Conservation (phyloP, 1,140 invertebrate genomes). For the Drepana arcuata region DNA sequence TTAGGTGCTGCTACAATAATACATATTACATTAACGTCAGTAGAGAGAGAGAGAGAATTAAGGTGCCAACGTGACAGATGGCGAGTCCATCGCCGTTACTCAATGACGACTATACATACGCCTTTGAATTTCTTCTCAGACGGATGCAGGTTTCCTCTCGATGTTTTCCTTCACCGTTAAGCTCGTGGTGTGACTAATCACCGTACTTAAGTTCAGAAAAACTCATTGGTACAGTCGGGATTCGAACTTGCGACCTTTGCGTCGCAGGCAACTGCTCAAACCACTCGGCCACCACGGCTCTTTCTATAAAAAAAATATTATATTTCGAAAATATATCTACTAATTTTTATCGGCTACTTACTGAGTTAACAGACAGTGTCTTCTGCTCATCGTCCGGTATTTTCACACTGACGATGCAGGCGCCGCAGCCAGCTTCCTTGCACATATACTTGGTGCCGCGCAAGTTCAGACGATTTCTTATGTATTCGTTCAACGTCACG, state of each 20-base stretch:
- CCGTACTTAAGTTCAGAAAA: neutral
- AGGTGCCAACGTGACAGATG: too few relatives aligned
- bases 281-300: neutral
- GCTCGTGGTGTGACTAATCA: neutral
- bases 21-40: too few relatives aligned
- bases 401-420: conserved; percentile 77
- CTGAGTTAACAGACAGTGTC: conserved; percentile 79
- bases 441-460: conserved; percentile 83
- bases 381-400: conserved; percentile 37
- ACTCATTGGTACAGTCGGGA: neutral
- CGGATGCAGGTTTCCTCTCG: too few relatives aligned
- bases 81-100: too few relatives aligned
- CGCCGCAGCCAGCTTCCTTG: conserved; percentile 82
- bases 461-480: conserved; percentile 73
- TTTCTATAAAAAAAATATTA: neutral
- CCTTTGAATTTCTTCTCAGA: too few relatives aligned
- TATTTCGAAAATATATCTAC: neutral
- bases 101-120: too few relatives aligned
- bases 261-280: neutral
- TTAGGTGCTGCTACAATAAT: too few relatives aligned
- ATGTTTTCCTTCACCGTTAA: neutral
- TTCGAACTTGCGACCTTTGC: neutral
- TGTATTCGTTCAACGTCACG: conserved; percentile 74
- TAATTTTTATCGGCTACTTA: conserved; percentile 39
- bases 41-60: too few relatives aligned